Conservation (phyloP, 2,797 vertebrate species). For the Sorex maritimensis region DNA sequence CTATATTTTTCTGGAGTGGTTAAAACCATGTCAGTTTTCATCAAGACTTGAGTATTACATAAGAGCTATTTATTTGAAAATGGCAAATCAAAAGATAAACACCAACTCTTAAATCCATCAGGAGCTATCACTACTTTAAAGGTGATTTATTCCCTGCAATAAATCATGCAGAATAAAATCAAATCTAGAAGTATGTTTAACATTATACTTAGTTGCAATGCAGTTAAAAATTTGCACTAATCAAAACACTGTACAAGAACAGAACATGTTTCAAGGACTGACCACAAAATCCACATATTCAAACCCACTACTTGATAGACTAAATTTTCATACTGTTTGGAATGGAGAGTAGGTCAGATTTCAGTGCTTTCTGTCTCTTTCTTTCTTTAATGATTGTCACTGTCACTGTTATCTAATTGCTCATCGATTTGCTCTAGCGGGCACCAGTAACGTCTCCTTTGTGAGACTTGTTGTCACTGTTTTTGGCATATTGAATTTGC, state of each 20-base stretch:
- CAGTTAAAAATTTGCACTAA: slow-evolving; percentile 23
- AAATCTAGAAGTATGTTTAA: slow-evolving; percentile 20
- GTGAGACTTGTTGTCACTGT: no score
- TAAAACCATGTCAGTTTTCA: not conserved
- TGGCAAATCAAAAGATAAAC: slow-evolving; percentile 45
- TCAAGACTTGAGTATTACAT: not conserved
- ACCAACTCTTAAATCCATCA: slow-evolving; percentile 76
- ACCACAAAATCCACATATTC: slow-evolving; percentile 36
- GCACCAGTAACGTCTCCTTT: no score
- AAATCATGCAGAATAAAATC: slow-evolving; percentile 32
- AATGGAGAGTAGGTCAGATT: not conserved
- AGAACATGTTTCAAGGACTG: not conserved
- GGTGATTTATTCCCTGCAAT: slow-evolving; percentile 70
- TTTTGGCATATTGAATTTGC: no score
- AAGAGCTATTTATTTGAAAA: slow-evolving; percentile 7
- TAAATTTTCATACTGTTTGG: not conserved
- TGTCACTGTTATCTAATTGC: no score
- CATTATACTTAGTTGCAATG: not conserved
- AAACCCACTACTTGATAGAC: not conserved
- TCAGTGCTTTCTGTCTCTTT: no score
- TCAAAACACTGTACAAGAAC: not conserved
- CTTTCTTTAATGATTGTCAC: no score
- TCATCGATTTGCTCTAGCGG: no score
- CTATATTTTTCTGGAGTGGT: not conserved
- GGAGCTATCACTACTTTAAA: slow-evolving; percentile 80